phyloP scores from a whole-genome alignment of 2,113 vertebrate genomes.

The Hirundichthys speculiger region DNA sequence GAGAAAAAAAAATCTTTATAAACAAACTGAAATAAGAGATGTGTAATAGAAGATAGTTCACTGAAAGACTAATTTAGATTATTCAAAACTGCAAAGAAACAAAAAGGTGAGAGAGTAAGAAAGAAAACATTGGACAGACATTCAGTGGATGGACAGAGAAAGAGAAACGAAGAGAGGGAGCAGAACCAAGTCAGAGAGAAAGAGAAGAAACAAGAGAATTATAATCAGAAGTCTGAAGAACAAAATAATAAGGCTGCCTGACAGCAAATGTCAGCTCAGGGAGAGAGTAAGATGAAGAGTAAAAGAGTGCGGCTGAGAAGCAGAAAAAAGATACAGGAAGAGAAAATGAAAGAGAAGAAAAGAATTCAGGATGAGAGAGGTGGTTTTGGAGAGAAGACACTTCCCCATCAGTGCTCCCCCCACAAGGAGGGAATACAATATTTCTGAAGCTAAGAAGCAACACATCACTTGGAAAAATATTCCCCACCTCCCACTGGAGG shows the following conservation, averaged over 20 bases:
- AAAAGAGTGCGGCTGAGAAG: constrained; percentile 31
- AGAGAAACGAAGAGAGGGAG: constrained; percentile 27
- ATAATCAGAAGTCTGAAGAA: constrained; percentile 79
- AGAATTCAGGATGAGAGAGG: constrained; percentile 48
- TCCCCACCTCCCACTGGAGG: constrained; percentile 60
- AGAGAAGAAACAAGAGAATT: constrained; percentile 46
- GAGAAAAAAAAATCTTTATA: constrained; percentile 59
- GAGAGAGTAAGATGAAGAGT: constrained; percentile 56
- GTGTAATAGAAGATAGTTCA: constrained; percentile 56
- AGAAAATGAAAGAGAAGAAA: not conserved
- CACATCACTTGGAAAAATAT: constrained; percentile 55
- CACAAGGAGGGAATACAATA: constrained; percentile 55
- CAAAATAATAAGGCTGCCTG: constrained; percentile 78
- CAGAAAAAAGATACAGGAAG: constrained; percentile 3
- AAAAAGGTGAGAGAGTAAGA: constrained; percentile 12
- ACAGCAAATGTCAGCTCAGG: constrained; percentile 78
- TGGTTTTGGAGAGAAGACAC: constrained; percentile 52
- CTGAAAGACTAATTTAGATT: constrained; percentile 42
- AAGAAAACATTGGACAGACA: constrained; percentile 37
- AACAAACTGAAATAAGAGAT: constrained; percentile 43
- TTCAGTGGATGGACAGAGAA: constrained; percentile 29
- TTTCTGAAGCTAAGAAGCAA: constrained; percentile 59
- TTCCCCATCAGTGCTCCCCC: constrained; percentile 48
- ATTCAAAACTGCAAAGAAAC: constrained; percentile 57
- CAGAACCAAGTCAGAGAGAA: constrained; percentile 26